phyloP scores from a whole-genome alignment of 2,113 vertebrate species.

The Solenodon paradoxus region DNA sequence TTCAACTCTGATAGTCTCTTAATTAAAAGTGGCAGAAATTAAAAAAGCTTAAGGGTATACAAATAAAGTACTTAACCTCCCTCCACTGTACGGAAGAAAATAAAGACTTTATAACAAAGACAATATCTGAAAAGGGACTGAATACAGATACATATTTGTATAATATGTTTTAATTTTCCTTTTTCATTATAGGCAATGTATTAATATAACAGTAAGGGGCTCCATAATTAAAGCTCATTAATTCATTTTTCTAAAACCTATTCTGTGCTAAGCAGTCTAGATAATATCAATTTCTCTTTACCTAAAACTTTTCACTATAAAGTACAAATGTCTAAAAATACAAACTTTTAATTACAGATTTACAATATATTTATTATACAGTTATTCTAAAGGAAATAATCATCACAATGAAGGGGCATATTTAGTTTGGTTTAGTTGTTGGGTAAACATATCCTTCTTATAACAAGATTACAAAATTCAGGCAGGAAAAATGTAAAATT shows the following conservation, averaged over 20 bases:
- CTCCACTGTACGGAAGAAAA: background rate
- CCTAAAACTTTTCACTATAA: background rate
- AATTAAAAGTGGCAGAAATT: background rate
- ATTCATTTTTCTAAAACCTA: background rate
- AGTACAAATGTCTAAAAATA: background rate
- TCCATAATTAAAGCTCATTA: background rate
- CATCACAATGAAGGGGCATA: background rate
- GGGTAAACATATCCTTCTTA: background rate
- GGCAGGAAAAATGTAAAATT: background rate
- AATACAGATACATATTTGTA: too few species aligned
- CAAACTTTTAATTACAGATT: background rate
- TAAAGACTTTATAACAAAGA: background rate
- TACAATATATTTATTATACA: background rate
- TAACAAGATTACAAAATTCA: constrained; percentile 13
- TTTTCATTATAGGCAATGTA: background rate
- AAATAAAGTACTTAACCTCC: background rate
- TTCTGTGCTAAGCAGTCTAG: background rate
- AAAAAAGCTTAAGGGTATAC: background rate
- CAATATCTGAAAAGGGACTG: background rate
- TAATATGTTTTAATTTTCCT: constrained; percentile 16
- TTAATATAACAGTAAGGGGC: background rate
- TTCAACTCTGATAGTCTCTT: constrained; percentile 35
- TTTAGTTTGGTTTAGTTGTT: background rate
- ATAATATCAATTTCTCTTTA: background rate
- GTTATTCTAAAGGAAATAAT: constrained; percentile 29